Evolutionary conservation across 2,888 invertebrate genomes (phyloP), one percentile per base, ranked within the genome.

Genomic region (Drosophila monieri): DNA sequence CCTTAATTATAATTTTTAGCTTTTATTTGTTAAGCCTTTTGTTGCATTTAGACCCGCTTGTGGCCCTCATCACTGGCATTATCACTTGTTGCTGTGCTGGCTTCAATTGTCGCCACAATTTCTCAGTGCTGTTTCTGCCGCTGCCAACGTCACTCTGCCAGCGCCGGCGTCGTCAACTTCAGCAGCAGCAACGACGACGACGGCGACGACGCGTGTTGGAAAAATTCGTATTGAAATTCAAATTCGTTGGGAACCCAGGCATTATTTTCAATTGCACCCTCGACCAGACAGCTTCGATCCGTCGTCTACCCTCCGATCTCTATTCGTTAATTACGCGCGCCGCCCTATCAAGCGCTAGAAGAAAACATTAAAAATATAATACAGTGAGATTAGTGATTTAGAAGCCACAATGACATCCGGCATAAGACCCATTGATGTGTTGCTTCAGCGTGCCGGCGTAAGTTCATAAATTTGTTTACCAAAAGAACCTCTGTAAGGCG

Each of bases 371-470:
- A 14, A 30, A 56, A 43, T 48, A 12, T 9, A 12, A 8, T 41
- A 18, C 1, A 44, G 60, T 61, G 62, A 41, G 47, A 61, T 62
- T 39, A 43, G 73, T 44, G 21, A 27, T 9, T 27, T 54, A 49
- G 46, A 9, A 41, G 15, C 54, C 43, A 69, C 39, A 62, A 91
- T 91, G 91, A 91, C 81, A 68, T 83, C 81, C 74, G 48, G 61
- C 58, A 85, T 89, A 59, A 84, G 91, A 51, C 88, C 91, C 49
- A 91, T 91, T 69, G 91, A 91, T 86, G 90, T 91, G 54, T 70
- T 91, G 47, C 79, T 91, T 61, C 87, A 88, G 62, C 90, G 90
- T 62, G 91, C 91, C 89, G 91, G 91, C 87, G 78, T 78, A 73
- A 78, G 85, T 88, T 76, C 27, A 21, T 39, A 27, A 49, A 47